Evolutionary conservation across 2,113 vertebrate species (phyloP).

Genomic region (Dromaius novaehollandiae): DNA sequence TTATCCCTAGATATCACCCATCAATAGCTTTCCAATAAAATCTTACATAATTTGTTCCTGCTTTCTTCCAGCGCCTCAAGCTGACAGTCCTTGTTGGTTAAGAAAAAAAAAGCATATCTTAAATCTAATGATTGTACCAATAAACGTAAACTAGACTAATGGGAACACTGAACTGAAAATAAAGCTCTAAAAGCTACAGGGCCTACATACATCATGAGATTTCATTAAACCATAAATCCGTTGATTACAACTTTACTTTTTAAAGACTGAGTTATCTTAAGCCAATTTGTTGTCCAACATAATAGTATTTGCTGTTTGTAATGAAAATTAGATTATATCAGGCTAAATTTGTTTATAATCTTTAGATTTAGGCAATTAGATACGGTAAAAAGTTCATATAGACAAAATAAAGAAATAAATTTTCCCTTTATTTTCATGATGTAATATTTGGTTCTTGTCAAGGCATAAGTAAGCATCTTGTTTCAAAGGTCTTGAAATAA

Average conservation of each 20-base stretch:
- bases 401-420: background rate
- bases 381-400: background rate
- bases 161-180: constrained; percentile 1
- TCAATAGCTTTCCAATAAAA: background rate
- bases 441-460: background rate
- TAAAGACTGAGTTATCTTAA: constrained; percentile 52
- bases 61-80: background rate
- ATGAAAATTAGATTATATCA: constrained; percentile 42
- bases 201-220: background rate
- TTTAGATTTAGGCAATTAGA: constrained; percentile 29
- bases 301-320: constrained; percentile 31
- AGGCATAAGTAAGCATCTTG: background rate
- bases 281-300: constrained; percentile 29
- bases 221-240: constrained; percentile 39
- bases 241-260: constrained; percentile 45
- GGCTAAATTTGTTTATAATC: constrained; percentile 41
- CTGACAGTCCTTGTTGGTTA: background rate
- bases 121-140: constrained; percentile 22
- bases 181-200: constrained; percentile 30
- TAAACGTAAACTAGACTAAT: constrained; percentile 25
- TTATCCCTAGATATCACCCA: background rate
- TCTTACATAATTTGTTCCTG: background rate
- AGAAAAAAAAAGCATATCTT: background rate
- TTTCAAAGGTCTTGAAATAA: background rate
- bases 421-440: background rate